Evolutionary conservation across 1,140 invertebrate species (phyloP), one percentile per base, ranked within the genome.

Genomic region (Andrena cerasifolii): DNA sequence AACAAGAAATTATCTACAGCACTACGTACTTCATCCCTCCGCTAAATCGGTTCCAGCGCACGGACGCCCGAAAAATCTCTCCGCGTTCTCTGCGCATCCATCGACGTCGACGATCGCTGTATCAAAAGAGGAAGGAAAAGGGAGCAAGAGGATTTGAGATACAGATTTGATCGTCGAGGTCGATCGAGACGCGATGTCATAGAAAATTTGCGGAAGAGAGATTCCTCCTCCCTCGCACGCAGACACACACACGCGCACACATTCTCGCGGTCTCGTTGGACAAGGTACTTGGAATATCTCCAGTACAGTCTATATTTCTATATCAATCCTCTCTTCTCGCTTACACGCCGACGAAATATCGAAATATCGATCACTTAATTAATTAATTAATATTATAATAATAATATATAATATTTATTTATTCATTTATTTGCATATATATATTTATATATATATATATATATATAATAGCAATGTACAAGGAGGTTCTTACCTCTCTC

Each of bases 381-480:
- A 81, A 84, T 79, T 84, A 86, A 86, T 86, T 31, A 61, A 80
- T 82, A 40, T n/a, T n/a, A n/a, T 83, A 84, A 83, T 80, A 84
- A 79, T 82, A 84, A 82, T 87, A 77, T 76, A 76, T 76, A 79
- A 74, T 75, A 84, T 84, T 76, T 79, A 63, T 83, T 83, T 66
- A 82, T 79, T 75, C 67, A 66, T 88, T 82, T 87, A 87, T 85
- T 79, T 86, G 70, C 79, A 76, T 85, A 71, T 83, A 78, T 77
- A 62, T 76, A 67, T 47, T 58, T 56, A 70, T 82, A 82, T 79
- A 84, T 82, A 26, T 79, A 83, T 87, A 84, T 85, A 83, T 88
- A 83, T 89, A 84, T 90, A 89, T 89, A 90, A 90, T 89, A 89
- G 83, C 86, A 90, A 91, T 90, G 65, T 89, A 91, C 90, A 90